phyloP scores from a whole-genome alignment of 2,888 invertebrate species.

The Crepidodera aurea region DNA sequence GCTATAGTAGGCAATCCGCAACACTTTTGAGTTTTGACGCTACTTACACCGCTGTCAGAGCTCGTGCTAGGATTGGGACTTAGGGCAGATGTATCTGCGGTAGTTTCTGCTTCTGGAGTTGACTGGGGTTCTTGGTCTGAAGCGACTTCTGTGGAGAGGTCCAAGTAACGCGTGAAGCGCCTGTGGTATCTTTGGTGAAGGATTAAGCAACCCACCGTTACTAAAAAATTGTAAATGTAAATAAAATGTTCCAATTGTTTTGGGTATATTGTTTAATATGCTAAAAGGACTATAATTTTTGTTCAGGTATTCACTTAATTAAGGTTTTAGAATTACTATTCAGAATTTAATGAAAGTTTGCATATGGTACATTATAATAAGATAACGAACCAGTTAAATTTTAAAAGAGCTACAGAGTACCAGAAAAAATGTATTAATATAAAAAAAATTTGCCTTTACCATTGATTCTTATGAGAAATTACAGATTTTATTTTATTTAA shows the following conservation, averaged over 20 bases:
- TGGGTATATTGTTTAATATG: neutral
- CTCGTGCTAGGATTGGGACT: slow-evolving; percentile 41
- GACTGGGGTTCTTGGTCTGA: slow-evolving; percentile 49
- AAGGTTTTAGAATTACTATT: neutral
- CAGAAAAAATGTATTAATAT: no score
- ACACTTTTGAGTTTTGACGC: slow-evolving; percentile 42
- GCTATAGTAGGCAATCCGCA: slow-evolving; percentile 57
- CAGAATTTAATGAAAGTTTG: neutral
- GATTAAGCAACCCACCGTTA: slow-evolving; percentile 82
- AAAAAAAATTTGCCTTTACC: no score
- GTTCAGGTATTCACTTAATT: no score
- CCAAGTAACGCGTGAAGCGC: slow-evolving; percentile 72
- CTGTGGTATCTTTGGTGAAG: slow-evolving; percentile 82
- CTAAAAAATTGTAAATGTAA: slow-evolving; percentile 62
- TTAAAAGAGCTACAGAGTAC: no score
- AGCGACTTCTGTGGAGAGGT: slow-evolving; percentile 68
- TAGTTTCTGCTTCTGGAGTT: slow-evolving; percentile 47
- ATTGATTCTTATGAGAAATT: no score
- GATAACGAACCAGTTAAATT: no score
- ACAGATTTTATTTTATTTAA: no score
- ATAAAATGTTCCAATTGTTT: neutral
- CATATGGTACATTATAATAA: no score
- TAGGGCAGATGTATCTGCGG: slow-evolving; percentile 31
- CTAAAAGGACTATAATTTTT: no score
- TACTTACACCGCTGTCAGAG: slow-evolving; percentile 39